Evolutionary conservation across 2,797 vertebrate genomes (phyloP), one percentile per base, ranked within the genome.

Genomic region (Falco concolor): DNA sequence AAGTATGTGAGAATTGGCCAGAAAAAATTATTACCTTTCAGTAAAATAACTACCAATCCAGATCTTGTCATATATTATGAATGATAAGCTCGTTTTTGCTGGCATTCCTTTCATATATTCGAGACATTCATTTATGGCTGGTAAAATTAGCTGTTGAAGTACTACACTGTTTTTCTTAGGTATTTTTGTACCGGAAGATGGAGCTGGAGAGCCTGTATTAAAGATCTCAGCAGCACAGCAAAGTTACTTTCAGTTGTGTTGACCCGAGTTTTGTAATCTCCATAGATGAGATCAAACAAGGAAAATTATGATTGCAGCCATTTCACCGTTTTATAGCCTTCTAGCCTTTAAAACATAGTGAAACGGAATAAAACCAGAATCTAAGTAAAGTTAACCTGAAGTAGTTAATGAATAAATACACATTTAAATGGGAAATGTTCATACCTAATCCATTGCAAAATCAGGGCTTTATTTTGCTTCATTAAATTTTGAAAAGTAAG

Each of bases 141-240:
- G 22, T 64, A 78, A 65, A 90, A 70, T 73, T 5, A 50, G 25
- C 25, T 78, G 45, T 56, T 84, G 20, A 42, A 84, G 27, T 45
- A 44, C 6, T 52, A 27, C n/a, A 14, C 5, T 38, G 6, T 13
- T 15, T 64, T 63, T 65, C 34, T 59, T 49, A 34, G 5, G 9
- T 82, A 21, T 9, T 77, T 56, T 40, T 42, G 12, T 63, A 44
- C 95, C 97, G 96, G 96, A 87, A 96, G 96, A 85, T 97, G 95
- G 96, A 73, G 95, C 92, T 76, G 89, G 50, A 93, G 96, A 94
- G 80, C 90, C 90, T 95, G 60, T 40, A 60, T 67, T 89, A 40
- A 68, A 27, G 6, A 61, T 32, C 32, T 52, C 3, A 1, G 34
- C 23, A 27, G 64, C 21, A 22, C 52, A 65, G 20, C 9, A 18